Evolutionary conservation across 2,113 vertebrate species (phyloP), one percentile per base, ranked within the genome.

Genomic region (Trematocara macrostoma): DNA sequence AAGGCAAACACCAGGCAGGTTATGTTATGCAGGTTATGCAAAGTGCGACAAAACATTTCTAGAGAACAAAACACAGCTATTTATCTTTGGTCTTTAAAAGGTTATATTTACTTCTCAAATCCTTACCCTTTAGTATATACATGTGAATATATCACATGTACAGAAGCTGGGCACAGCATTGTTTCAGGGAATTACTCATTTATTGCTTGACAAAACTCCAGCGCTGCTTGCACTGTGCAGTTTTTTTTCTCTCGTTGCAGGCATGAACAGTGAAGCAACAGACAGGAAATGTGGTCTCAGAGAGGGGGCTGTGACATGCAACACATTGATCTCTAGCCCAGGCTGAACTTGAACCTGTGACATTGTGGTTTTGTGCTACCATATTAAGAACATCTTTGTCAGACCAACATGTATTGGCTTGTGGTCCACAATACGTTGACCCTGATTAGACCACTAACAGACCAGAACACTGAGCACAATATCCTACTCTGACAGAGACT

Each of bases 91-190:
- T 26, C 23, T 56, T 3, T 76, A 31, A 31, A 76, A 11, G 11
- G 26, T 29, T 2, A 76, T 18, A 8, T 45, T 18, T 11, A 18
- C 23, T 49, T 49, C 10, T 76, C 45, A 7, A 29, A 49, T n/a
- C 15, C 15, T 0, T 8, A 1, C 23, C 11, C 3, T 20, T 67
- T 0, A 67, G 61, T 0, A 1, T 71, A 6, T 45, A 26, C 5
- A 42, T 1, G 1, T 26, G 20, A 1, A 26, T 71, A 31, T 11
- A 12, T n/a, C 9, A 76, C 3, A 49, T 18, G 23, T 11, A 49
- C 42, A 74, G 59, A 64, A 64, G 69, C 69, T 0, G 42, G 42
- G 42, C 69, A 18, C 23, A 29, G 23, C 3, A 74, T 0, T 7
- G 20, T 47, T 47, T 76, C 42, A 76, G 42, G 23, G 23, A 2